Percentiles rank a stretch among this genome's conserved stretches.
These are phyloP conservation scores for Cybosia mesomella DNA, from an alignment of 2,888 invertebrate genomes.

Conservation along the genomic window DNA sequence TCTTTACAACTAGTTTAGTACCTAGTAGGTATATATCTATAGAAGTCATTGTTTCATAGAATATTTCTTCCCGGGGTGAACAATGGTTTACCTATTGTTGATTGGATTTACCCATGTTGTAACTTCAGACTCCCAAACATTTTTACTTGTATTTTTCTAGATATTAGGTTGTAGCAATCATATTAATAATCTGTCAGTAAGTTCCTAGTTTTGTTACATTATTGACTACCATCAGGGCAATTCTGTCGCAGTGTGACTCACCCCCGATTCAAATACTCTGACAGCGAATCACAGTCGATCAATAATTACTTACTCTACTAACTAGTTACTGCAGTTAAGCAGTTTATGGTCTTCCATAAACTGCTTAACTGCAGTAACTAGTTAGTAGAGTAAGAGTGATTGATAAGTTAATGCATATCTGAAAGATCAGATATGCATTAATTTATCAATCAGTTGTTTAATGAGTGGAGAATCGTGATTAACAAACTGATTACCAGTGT, in stretches of 20 bases:
- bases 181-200: not conserved
- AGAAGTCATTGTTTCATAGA: too few relatives aligned
- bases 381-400: slow-evolving; percentile 1
- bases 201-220: not conserved
- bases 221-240: not conserved
- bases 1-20: too few relatives aligned
- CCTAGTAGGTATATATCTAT: too few relatives aligned
- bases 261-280: not conserved
- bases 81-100: too few relatives aligned
- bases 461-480: not conserved
- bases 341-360: not conserved
- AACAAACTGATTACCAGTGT: not conserved
- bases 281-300: not conserved
- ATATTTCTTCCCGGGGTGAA: too few relatives aligned
- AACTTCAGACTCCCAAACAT: too few relatives aligned
- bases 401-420: too few relatives aligned
- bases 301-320: slow-evolving; percentile 1
- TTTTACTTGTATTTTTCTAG: not conserved
- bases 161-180: not conserved
- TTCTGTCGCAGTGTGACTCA: not conserved
- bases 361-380: not conserved
- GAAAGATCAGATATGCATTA: not conserved
- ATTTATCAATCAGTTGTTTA: not conserved
- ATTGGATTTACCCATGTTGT: too few relatives aligned
- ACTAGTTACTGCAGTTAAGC: not conserved